A percentile compares a stretch with the other conserved stretches of the same genome.
phyloP scores from a whole-genome alignment of 2,113 vertebrate species.

The Setophaga kirtlandii region DNA sequence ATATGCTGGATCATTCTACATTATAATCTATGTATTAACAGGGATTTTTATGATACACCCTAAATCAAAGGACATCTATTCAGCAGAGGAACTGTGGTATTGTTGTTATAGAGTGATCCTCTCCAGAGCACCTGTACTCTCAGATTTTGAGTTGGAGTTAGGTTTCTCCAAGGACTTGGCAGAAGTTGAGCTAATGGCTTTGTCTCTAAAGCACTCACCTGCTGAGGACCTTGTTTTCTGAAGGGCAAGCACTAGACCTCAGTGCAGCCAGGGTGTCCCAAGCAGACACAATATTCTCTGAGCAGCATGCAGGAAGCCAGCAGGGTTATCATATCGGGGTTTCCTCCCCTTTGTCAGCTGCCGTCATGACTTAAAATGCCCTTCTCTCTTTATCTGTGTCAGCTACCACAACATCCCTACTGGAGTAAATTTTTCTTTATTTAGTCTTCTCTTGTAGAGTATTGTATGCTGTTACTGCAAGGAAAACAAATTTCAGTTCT shows the following conservation, averaged over 20 bases:
- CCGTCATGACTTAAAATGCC: not conserved
- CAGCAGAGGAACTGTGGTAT: not conserved
- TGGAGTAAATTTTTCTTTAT: not conserved
- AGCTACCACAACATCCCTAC: not conserved
- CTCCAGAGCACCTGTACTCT: not conserved
- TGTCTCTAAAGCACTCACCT: not conserved
- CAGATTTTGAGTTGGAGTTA: not conserved
- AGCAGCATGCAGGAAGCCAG: not conserved
- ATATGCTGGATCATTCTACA: not conserved
- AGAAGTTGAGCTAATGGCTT: not conserved
- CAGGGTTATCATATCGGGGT: not conserved
- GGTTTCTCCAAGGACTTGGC: not conserved
- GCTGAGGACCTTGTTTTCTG: not conserved
- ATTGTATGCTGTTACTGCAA: not conserved
- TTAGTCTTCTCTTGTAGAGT: not conserved
- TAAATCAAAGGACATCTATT: not conserved
- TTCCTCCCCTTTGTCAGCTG: not conserved
- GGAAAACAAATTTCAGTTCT: not conserved
- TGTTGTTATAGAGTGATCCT: rapidly evolving
- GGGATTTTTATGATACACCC: not conserved
- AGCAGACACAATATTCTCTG: not conserved
- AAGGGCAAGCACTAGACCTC: not conserved
- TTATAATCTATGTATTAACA: not conserved
- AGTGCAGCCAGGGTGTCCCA: not conserved
- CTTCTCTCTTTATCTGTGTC: not conserved